Evolutionary conservation across 2,113 vertebrate species (phyloP), one percentile per base, ranked within the genome.

Genomic region (Macrotus californicus): DNA sequence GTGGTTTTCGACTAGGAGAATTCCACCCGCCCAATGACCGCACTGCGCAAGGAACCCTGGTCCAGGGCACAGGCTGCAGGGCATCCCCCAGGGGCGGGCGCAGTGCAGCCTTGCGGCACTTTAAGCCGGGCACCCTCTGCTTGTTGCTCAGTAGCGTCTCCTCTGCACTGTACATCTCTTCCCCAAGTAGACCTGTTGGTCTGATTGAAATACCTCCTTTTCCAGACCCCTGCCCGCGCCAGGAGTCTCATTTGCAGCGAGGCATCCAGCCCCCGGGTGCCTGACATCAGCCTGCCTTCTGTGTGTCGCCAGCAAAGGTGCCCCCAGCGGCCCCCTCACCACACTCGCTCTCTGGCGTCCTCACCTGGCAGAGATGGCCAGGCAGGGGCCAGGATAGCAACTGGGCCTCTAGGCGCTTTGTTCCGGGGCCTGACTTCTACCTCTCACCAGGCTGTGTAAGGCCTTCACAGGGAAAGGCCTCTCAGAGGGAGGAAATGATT

Each of bases 71-170:
- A 14, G 15, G 56, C 56, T 59, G 70, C 0, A 34, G 34, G 31
- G 67, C 13, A 12, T 22, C 31, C 29, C 75, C 29, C 50, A 10
- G 18, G 16, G 16, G 16, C 18, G 21, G 56, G 24, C 24, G 19
- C 29, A 7, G 6, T 24, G 2, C 15, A 7, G 10, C 26, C 61
- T 7, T 4, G 4, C 4, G 0, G 12, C 18, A 0, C 18, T 7
- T 15, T 0, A 7, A 36, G 15, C 75, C 61, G 7, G 61, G 34
- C 50, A 13, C 36, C 0, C 9, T 31, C 24, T 15, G 4, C 72
- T 41, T 19, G 34, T n/a, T 24, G 39, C 19, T 10, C 0, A 9
- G 12, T 7, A 12, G 18, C 6, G 0, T 2, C 22, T 59, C 67
- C 31, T 39, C 6, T 21, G 56, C 7, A 5, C 31, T 2, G 10